phyloP scores from a whole-genome alignment of 2,888 invertebrate genomes.

The Cosmorhoe ocellata region DNA sequence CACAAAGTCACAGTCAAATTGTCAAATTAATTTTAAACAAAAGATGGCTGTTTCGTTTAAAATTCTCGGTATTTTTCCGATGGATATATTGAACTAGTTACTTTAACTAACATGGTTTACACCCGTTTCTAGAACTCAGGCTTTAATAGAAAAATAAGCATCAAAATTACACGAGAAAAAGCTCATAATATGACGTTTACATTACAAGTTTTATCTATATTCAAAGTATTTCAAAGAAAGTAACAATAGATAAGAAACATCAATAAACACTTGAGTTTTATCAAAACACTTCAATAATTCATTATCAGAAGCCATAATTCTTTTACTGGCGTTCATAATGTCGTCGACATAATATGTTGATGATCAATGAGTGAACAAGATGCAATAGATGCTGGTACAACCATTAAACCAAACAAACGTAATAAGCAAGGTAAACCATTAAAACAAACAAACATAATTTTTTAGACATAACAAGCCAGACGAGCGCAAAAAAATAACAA shows the following conservation, averaged over 20 bases:
- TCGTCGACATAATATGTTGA: neutral
- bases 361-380: neutral
- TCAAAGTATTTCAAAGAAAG: neutral
- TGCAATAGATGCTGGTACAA: neutral
- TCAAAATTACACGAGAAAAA: no score
- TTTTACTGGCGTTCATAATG: conserved; percentile 3
- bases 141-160: no score
- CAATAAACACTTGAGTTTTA: conserved; percentile 2
- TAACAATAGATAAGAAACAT: conserved; percentile 7
- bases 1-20: no score
- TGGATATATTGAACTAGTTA: no score
- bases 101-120: no score
- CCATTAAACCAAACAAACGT: neutral
- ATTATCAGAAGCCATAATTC: conserved; percentile 9
- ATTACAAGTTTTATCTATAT: neutral
- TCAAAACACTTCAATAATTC: conserved; percentile 6
- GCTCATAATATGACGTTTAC: no score
- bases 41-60: no score
- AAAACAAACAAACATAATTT: neutral
- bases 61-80: no score
- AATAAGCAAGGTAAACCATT: no score
- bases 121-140: no score
- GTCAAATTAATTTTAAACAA: no score
- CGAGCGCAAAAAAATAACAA: neutral
- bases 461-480: neutral